Percentiles rank a stretch among this genome's conserved stretches.
Conservation (phyloP, 2,113 vertebrate species). For the Megaleporinus macrocephalus region DNA sequence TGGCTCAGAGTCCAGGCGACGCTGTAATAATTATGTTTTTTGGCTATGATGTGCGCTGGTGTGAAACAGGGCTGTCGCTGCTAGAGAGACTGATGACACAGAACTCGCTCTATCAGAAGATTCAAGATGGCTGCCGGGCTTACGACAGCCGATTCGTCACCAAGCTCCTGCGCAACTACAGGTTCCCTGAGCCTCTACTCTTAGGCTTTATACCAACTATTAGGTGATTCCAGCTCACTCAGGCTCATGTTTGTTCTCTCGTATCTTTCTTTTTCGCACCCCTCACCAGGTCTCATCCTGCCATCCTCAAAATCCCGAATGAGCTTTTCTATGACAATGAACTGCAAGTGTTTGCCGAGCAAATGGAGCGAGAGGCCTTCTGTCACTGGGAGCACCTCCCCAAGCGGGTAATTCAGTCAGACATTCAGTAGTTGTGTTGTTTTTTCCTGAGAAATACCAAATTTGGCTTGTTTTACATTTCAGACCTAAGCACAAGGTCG, state of each 20-base stretch:
- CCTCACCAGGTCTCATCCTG: constrained; percentile 84
- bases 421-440: background rate
- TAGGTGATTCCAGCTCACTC: background rate
- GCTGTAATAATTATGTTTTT: background rate
- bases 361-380: constrained; percentile 74
- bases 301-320: constrained; percentile 87
- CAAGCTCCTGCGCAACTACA: constrained; percentile 93
- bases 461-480: background rate
- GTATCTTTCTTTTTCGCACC: background rate
- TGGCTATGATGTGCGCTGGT: background rate
- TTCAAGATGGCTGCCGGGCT: constrained; percentile 24
- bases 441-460: background rate
- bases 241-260: background rate
- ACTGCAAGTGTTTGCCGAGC: constrained; percentile 77
- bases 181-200: constrained; percentile 69
- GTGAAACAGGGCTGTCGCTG: constrained; percentile 80
- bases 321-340: constrained; percentile 87
- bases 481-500: background rate
- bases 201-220: background rate
- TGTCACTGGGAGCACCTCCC: constrained; percentile 86
- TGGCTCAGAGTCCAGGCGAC: background rate
- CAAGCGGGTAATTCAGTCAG: constrained; percentile 71
- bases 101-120: constrained; percentile 83
- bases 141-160: constrained; percentile 86
- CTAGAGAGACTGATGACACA: constrained; percentile 88